Conservation (phyloP, 1,140 invertebrate species). For the Onthophagus taurus region DNA sequence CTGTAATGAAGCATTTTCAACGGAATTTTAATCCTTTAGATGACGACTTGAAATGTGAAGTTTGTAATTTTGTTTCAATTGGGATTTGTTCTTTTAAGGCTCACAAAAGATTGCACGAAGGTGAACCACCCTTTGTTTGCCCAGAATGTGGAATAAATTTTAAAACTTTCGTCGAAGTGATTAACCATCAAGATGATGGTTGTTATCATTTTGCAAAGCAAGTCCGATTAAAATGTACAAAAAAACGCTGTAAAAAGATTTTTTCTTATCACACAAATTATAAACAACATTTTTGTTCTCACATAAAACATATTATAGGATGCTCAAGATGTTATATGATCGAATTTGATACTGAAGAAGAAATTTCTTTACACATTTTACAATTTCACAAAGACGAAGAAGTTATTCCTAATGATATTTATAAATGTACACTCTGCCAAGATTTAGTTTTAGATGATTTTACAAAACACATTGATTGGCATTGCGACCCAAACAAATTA, state of each 20-base stretch:
- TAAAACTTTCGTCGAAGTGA: slow-evolving; percentile 32
- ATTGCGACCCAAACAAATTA: slow-evolving; percentile 20
- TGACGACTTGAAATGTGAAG: slow-evolving; percentile 20
- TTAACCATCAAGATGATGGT: slow-evolving; percentile 41
- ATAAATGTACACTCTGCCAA: slow-evolving; percentile 24
- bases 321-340: too few relatives aligned
- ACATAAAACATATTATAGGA: slow-evolving; percentile 39
- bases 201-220: slow-evolving; percentile 42
- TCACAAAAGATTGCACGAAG: slow-evolving; percentile 41
- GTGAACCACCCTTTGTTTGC: slow-evolving; percentile 39
- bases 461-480: slow-evolving; percentile 23
- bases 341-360: too few relatives aligned
- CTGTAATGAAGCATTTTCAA: slow-evolving; percentile 22
- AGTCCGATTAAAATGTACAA: slow-evolving; percentile 38
- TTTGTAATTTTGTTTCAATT: slow-evolving; percentile 41
- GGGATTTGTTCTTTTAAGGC: slow-evolving; percentile 39
- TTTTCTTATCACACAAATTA: slow-evolving; percentile 38
- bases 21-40: slow-evolving; percentile 20
- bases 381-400: too few relatives aligned
- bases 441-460: slow-evolving; percentile 10
- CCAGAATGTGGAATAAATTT: slow-evolving; percentile 43
- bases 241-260: slow-evolving; percentile 35
- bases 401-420: slow-evolving; percentile 15
- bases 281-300: slow-evolving; percentile 38
- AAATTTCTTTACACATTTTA: too few relatives aligned